Evolutionary conservation across 2,797 vertebrate species (phyloP), one percentile per base, ranked within the genome.

Genomic region (Poecilia velifera): DNA sequence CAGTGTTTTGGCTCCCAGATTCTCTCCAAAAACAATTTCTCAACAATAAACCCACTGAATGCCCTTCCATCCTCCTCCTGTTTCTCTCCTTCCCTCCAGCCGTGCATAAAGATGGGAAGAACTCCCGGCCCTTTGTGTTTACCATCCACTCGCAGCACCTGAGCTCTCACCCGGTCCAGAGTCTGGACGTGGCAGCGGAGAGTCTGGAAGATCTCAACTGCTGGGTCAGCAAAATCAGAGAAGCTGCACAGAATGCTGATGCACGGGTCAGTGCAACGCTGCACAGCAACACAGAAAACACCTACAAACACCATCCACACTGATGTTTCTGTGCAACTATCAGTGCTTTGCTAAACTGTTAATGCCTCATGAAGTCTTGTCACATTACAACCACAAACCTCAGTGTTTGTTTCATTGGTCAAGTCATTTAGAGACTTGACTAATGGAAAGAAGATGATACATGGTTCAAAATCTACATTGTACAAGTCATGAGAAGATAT

Each of bases 171-270:
- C 94, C 95, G 8, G 92, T 95, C 1, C 92, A 93, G 90, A 92
- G 95, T 51, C 91, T 99, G 78, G 98, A 99, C 0, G 97, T 98
- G 66, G 97, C 98, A 0, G 97, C 98, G 0, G 97, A 97, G 78
- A 96, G 96, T 0, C 92, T 95, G 59, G 98, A 99, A 68, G 98
- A 99, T 74, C 86, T 99, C 57, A 96, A 95, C 82, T 93, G 95
- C 93, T 99, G 98, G 98, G 96, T 97, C 92, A 87, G 93, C 91
- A 98, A 97, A 94, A 99, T 99, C 92, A 94, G 97, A 0, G 98
- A 99, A 87, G 98, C 97, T 12, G 95, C 98, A 0, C 96, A 98
- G 94, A 98, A 96, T 0, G 98, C 98, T 0, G 98, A 99, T 0
- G 98, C 98, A 14, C 96, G 98, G 96, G 98, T 99, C 70, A 78